Evolutionary conservation across 2,888 invertebrate genomes (phyloP).

Genomic region (Eulithis testata): DNA sequence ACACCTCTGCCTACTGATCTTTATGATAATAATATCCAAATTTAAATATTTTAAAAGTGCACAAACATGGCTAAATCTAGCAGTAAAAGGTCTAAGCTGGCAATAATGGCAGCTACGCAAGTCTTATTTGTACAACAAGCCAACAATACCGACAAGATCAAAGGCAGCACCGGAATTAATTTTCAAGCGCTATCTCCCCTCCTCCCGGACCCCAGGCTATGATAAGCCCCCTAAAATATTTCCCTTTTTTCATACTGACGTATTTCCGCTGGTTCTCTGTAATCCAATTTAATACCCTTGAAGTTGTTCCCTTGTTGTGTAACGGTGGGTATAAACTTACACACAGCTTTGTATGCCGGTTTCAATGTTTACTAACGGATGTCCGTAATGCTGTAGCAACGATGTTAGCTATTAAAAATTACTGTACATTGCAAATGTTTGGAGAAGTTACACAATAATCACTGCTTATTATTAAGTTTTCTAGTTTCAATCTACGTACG

Average conservation of each 20-base stretch:
- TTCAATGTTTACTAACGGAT: no score
- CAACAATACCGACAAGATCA: conserved; percentile 75
- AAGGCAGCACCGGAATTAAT: conserved; percentile 76
- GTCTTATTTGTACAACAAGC: conserved; percentile 72
- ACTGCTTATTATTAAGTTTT: no score
- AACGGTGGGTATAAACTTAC: conserved; percentile 4
- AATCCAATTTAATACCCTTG: conserved; percentile 42
- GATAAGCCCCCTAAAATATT: conserved; percentile 62
- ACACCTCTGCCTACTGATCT: no score
- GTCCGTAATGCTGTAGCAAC: no score
- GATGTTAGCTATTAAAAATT: no score
- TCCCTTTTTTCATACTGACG: conserved; percentile 51
- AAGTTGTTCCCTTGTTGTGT: conserved; percentile 32
- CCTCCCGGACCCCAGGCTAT: conserved; percentile 50
- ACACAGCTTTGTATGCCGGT: not conserved
- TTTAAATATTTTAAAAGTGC: no score
- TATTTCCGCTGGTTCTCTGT: conserved; percentile 44
- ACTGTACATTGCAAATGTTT: no score
- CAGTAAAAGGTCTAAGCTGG: conserved; percentile 18
- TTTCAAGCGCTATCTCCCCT: conserved; percentile 69
- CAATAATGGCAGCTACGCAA: conserved; percentile 40
- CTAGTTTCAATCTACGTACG: no score
- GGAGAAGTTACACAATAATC: no score
- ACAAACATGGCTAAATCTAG: conserved; percentile 15
- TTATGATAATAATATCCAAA: no score